These are phyloP conservation scores for Lamellibrachia satsuma DNA, from an alignment of 2,888 invertebrate genomes.

Conservation along the genomic window DNA sequence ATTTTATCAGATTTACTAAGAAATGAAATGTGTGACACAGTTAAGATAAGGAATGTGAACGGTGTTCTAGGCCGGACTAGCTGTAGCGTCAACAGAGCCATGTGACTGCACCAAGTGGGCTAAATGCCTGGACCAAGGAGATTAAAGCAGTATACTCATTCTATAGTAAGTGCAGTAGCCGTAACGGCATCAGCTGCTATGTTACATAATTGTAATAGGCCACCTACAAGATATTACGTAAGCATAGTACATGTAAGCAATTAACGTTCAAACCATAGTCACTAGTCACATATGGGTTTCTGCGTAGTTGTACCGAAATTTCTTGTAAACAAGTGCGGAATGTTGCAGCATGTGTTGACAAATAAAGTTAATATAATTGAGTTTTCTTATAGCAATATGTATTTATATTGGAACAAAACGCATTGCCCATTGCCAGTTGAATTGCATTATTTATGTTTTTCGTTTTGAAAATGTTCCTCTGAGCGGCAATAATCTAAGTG, in stretches of 20 bases:
- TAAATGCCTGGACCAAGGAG: not conserved
- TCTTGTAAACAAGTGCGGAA: not conserved
- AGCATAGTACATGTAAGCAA: too few relatives aligned
- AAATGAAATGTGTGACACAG: not conserved
- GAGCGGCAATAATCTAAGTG: not conserved
- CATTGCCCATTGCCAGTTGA: not conserved
- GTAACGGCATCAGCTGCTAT: too few relatives aligned
- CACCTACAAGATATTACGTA: too few relatives aligned
- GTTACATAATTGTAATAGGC: too few relatives aligned
- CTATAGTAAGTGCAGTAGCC: too few relatives aligned
- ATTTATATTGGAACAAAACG: not conserved
- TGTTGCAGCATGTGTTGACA: not conserved
- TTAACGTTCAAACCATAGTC: not conserved
- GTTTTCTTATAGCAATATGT: not conserved
- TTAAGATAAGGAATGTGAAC: not conserved
- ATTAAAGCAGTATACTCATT: not conserved
- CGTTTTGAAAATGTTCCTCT: not conserved
- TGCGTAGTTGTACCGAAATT: not conserved
- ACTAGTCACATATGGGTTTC: not conserved
- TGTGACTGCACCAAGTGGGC: not conserved
- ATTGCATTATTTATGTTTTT: not conserved
- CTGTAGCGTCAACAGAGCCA: not conserved
- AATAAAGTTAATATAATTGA: not conserved
- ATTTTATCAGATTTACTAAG: too few relatives aligned
- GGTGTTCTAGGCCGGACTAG: not conserved